Base-by-base conservation (phyloP, 2,797 vertebrate genomes). In the Danio aesculapii region DNA sequence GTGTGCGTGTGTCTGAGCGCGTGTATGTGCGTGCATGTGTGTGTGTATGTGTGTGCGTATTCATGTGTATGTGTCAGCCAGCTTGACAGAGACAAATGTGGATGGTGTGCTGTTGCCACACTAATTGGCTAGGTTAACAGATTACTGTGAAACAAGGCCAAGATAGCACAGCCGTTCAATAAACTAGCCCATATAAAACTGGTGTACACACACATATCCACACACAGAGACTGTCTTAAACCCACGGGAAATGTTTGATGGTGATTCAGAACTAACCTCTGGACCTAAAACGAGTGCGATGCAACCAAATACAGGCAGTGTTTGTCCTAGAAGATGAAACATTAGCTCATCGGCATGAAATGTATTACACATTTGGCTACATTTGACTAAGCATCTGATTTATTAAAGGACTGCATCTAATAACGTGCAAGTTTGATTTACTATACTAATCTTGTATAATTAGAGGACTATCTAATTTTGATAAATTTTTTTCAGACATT, bases 81-180 rank as follows among this genome's bases (percentile, higher is more conserved):
- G 70, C 46, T 21, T 49, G 81, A 83, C 81, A 83, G 75, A 79
- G 64, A 86, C 66, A 81, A 77, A 81, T 66, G 78, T 73, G 63
- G 69, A 77, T 17, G 63, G 70, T 61, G 39, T 61, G 81, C 53
- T 71, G 46, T 49, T 55, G 77, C 19, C 49, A 57, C 39, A 61
- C 39, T 81, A 81, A 83, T 78, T 79, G 78, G 63, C 75, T 61
- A n/a, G 74, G 69, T 83, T 76, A 79, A 80, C 19, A 39, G 70
- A 77, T 83, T 64, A 72, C 52, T 46, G 81, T 59, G 30, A 77
- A 78, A 67, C 81, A 66, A 59, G 59, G 62, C 73, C 64, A 82
- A 77, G 49, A 76, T 44, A 53, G 64, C 66, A 13, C n/a, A 62
- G 57, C 30, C 10, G 14, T 70, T 70, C 53, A 68, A 81, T 69